phyloP scores from a whole-genome alignment of 2,888 invertebrate genomes.

The Teleiodes luculella region DNA sequence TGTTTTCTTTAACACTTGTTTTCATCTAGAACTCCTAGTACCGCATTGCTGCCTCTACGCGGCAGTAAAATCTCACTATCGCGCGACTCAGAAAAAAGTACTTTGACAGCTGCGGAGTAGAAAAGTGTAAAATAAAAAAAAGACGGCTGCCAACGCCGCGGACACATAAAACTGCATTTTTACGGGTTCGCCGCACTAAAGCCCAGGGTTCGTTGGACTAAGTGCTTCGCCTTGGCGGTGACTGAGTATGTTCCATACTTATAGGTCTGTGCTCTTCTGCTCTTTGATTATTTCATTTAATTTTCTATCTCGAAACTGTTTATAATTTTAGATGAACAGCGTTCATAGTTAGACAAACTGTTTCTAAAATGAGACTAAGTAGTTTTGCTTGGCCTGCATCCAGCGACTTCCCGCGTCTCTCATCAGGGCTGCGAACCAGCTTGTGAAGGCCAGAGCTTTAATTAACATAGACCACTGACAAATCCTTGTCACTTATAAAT shows the following conservation, averaged over 20 bases:
- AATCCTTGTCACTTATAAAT: no score
- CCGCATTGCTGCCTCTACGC: constrained; percentile 5
- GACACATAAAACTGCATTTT: constrained; percentile 58
- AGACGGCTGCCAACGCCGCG: constrained; percentile 35
- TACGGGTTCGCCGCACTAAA: constrained; percentile 44
- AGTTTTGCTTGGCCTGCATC: no score
- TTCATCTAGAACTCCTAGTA: constrained; percentile 5
- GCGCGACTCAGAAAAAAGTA: constrained; percentile 45
- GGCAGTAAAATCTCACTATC: constrained; percentile 48
- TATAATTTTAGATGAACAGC: no score
- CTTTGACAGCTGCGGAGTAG: constrained; percentile 48
- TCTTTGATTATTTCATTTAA: constrained; percentile 9
- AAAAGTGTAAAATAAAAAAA: constrained; percentile 49
- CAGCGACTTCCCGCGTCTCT: no score
- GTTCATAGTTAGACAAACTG: no score
- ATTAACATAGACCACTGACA: no score
- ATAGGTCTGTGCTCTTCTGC: constrained; percentile 6
- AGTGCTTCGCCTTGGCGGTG: constrained; percentile 35
- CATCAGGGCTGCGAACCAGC: no score
- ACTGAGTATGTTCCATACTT: constrained; percentile 11
- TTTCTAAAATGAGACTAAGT: no score
- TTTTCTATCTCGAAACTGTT: no score
- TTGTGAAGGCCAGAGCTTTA: no score
- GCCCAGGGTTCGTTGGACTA: constrained; percentile 37
- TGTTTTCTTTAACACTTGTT: no score